Evolutionary conservation across 1,140 invertebrate species (phyloP), one percentile per base, ranked within the genome.

Genomic region (Sycophila sp.): DNA sequence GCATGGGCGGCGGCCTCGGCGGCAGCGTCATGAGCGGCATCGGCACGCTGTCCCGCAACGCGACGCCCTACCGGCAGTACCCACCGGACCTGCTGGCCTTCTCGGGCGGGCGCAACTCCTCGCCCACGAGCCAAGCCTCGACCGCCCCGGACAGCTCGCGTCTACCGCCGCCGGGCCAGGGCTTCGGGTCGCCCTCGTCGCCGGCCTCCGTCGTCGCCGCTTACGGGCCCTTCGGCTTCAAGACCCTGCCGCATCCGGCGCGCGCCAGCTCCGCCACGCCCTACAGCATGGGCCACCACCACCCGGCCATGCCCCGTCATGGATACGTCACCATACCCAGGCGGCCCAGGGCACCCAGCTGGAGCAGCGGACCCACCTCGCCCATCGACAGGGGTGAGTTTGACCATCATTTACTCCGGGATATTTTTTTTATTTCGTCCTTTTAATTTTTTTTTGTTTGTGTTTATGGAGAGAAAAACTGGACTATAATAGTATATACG

Each of bases 311-410:
- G 51, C 89, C 91, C n/a, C 87, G 92, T 62, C 91, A 91, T 80
- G 92, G 92, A 4, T 95, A 94, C 78, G 93, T 94, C 8, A 95
- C 94, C 6, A 94, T 96, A 64, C 94, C 94, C 0, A 88, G 94
- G 68, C 86, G 94, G 77, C 94, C 94, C 0, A 87, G 94, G 51
- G 90, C 92, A 0, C 93, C 93, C 0, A 94, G 93, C 69, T 95
- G 94, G 93, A 92, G 92, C 59, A 87, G 83, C 19, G 80, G 83
- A 15, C 91, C 91, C 11, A 90, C 89, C 1, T 89, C 88, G 1
- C 87, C 89, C 3, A 75, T 74, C 1, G 76, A 71, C 22, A 22
- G 56, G 36, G 63, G 70, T 72, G 1, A 58, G 34, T 60, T 10
- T n/a, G n/a, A n/a, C n/a, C n/a, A n/a, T n/a, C n/a, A n/a, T n/a